Evolutionary conservation across 1,140 invertebrate genomes (phyloP), one percentile per base, ranked within the genome.

Genomic region (Coptotermes formosanus): DNA sequence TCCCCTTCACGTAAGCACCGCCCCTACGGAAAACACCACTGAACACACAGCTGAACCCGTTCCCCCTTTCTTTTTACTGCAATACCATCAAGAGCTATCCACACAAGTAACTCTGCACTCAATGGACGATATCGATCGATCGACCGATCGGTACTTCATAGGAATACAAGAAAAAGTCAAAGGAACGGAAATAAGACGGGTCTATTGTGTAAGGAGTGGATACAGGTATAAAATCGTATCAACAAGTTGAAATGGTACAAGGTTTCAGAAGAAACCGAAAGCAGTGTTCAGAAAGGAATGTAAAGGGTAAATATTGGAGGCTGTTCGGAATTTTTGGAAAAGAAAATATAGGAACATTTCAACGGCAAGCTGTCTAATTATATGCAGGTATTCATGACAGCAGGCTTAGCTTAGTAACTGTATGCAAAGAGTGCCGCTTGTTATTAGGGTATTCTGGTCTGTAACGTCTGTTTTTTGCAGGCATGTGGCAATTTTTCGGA

Each of bases 41-140:
- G n/a, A 75, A 75, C 64, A 75, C 25, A 75, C 8, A n/a, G 25
- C 8, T 12, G n/a, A 9, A n/a, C 25, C 64, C 64, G 3, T 9
- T 25, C n/a, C n/a, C n/a, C n/a, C 30, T 30, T 30, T n/a, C 19
- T 30, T 75, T 75, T 30, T 75, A 25, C n/a, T 75, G 25, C 64
- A 75, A 75, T 75, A n/a, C 8, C 64, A 75, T 75, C 64, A 30
- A 75, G 25, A 75, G 64, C 64, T 75, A 75, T 75, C 64, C 8
- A 75, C 64, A 75, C 64, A 75, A 75, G 64, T 75, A 75, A 75
- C 64, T 75, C 25, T 75, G 64, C 64, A 75, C 64, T 75, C 64
- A 75, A 75, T 75, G 64, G 64, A 75, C n/a, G 64, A 14, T 30
- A 75, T n/a, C 64, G 64, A 75, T 75, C 64, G 64, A 75, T 69